Base-by-base conservation (phyloP, 2,113 vertebrate genomes). In the Collichthys lucidus region DNA sequence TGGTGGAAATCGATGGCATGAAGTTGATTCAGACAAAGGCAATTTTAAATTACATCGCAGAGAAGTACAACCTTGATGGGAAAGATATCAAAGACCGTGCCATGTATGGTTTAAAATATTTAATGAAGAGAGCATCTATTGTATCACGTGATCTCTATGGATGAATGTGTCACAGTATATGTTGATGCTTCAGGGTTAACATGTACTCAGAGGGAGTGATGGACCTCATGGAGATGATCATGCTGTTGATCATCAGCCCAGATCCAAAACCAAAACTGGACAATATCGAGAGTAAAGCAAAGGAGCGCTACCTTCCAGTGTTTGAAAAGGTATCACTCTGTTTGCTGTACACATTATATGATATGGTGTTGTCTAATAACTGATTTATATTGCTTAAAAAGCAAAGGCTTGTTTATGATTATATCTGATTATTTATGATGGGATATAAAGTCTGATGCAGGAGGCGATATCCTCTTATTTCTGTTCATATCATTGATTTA, bases 1-100 rank as follows among this genome's bases (percentile, higher is more conserved):
- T 98, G 94, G 96, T 98, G 7, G 97, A 99, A 88, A 98, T 98
- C 0, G 97, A 99, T 10, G 96, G 96, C 55, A 95, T 98, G 97
- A 96, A 97, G 79, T 88, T 98, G 47, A 87, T 98, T 46, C 97
- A 97, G 90, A 95, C 95, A 9, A 96, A 92, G 77, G 96, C 97
- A 2, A 98, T 98, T 66, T 64, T 97, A 61, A 94, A 94, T 74
- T 99, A 99, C 87, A 96, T 97, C 4, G 96, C 98, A 5, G 96
- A 93, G 42, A 99, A 98, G 89, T 95, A 97, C 93, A 96, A 96
- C 9, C 95, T 98, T 26, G 89, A 96, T 20, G 96, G 97, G 81
- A 97, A 95, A 35, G 93, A 97, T 79, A 24, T 96, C 75, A 96
- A 97, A 92, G 97, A 99, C 64, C 96, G 95, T 67, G 95, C 90